Percentiles rank a stretch among this genome's conserved stretches.
These are phyloP conservation scores for Anseranas semipalmata DNA, from an alignment of 2,113 vertebrate species.

Conservation along the genomic window DNA sequence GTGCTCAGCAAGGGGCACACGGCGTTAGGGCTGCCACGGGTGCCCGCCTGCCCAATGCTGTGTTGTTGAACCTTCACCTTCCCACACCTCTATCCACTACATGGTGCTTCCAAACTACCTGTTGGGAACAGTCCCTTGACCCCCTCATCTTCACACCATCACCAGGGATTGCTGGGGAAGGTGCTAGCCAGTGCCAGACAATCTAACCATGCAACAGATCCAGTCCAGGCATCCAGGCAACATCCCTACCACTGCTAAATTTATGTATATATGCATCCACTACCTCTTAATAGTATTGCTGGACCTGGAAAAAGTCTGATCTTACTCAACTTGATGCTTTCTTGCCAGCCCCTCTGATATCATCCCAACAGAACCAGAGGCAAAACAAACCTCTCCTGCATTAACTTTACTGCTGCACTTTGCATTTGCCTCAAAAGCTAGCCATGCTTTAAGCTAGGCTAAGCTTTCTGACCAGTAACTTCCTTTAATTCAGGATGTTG, in stretches of 20 bases:
- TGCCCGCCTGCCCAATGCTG: not conserved
- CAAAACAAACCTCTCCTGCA: not conserved
- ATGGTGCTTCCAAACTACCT: not conserved
- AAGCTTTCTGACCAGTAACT: not conserved
- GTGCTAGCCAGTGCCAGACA: not conserved
- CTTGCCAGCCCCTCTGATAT: not conserved
- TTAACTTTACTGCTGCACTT: not conserved
- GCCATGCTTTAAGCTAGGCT: not conserved
- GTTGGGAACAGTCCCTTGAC: not conserved
- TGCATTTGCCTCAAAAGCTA: not conserved
- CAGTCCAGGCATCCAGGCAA: not conserved
- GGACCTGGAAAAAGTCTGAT: not conserved
- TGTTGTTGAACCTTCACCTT: not conserved
- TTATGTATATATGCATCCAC: not conserved
- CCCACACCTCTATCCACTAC: not conserved
- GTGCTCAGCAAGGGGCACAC: accelerated
- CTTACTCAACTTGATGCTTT: not conserved
- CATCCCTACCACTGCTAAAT: not conserved
- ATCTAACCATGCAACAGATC: not conserved
- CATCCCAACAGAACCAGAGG: not conserved
- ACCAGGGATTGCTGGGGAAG: not conserved
- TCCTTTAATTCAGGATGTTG: not conserved
- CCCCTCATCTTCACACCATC: not conserved
- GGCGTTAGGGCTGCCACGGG: accelerated
- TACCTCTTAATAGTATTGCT: not conserved